These are phyloP conservation scores for Lethrus apterus DNA, from an alignment of 1,140 invertebrate species.

Conservation along the genomic window DNA sequence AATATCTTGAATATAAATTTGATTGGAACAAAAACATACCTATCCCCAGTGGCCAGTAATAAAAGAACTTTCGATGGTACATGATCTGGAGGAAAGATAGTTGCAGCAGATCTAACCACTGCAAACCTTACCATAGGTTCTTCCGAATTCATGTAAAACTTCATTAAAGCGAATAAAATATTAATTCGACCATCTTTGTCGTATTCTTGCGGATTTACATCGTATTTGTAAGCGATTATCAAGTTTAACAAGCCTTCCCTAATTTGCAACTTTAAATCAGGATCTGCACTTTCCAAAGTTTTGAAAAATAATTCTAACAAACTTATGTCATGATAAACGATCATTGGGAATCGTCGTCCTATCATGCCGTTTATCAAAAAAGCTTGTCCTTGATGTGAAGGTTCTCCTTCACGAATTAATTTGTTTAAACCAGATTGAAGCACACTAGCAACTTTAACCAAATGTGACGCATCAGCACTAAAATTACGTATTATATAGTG, in stretches of 20 bases:
- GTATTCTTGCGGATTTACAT: conserved; percentile 34
- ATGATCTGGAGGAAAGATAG: conserved; percentile 73
- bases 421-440: conserved; percentile 64
- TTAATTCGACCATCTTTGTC: conserved; percentile 33
- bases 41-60: conserved; percentile 76
- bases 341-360: conserved; percentile 56
- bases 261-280: conserved; percentile 34
- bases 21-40: conserved; percentile 44
- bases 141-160: conserved; percentile 53
- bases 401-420: conserved; percentile 57
- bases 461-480: conserved; percentile 52
- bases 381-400: conserved; percentile 58
- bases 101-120: conserved; percentile 72
- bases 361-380: conserved; percentile 71
- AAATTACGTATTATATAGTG: no score
- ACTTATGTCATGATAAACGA: conserved; percentile 60
- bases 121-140: conserved; percentile 70
- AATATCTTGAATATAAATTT: background rate
- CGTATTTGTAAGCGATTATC: conserved; percentile 57
- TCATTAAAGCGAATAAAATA: conserved; percentile 44
- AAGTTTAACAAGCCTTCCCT: conserved; percentile 33
- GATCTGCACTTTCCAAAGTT: conserved; percentile 51
- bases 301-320: conserved; percentile 61
- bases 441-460: conserved; percentile 56
- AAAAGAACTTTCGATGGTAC: conserved; percentile 75